Percentiles rank a stretch among this genome's conserved stretches.
Conservation (phyloP, 2,113 vertebrate species). For the Corythaeola cristata region DNA sequence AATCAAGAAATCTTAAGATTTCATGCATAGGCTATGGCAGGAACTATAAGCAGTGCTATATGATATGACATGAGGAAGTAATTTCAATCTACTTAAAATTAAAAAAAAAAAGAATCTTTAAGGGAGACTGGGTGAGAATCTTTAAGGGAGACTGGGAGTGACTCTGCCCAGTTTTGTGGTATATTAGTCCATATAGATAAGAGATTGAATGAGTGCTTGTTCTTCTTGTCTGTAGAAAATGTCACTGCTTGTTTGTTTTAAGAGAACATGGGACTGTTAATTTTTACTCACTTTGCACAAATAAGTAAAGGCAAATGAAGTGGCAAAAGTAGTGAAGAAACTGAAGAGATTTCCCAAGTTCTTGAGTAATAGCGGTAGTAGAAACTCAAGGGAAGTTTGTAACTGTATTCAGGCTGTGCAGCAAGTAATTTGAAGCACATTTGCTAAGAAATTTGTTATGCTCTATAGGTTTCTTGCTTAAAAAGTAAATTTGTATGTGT, state of each 20-base stretch:
- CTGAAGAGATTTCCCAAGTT: background rate
- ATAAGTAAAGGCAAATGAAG: too few relatives aligned
- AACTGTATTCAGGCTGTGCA: background rate
- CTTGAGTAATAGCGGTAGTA: background rate
- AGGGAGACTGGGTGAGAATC: background rate
- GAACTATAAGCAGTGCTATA: background rate
- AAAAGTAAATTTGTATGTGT: background rate
- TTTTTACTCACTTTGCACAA: too few relatives aligned
- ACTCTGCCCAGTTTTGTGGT: background rate
- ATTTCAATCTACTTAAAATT: background rate
- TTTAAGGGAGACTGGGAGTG: background rate
- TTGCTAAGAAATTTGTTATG: background rate
- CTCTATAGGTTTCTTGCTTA: background rate
- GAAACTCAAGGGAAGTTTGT: background rate
- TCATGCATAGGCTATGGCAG: background rate
- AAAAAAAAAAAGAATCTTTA: background rate
- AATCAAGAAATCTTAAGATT: background rate
- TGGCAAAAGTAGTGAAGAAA: too few relatives aligned
- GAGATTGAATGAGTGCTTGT: background rate
- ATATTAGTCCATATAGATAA: background rate
- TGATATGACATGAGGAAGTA: background rate
- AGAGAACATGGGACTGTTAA: background rate
- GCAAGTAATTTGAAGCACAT: background rate
- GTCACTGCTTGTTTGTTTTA: background rate
- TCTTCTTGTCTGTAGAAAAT: background rate